phyloP scores from a whole-genome alignment of 2,888 invertebrate genomes.

The Lycocerus yunnanus region DNA sequence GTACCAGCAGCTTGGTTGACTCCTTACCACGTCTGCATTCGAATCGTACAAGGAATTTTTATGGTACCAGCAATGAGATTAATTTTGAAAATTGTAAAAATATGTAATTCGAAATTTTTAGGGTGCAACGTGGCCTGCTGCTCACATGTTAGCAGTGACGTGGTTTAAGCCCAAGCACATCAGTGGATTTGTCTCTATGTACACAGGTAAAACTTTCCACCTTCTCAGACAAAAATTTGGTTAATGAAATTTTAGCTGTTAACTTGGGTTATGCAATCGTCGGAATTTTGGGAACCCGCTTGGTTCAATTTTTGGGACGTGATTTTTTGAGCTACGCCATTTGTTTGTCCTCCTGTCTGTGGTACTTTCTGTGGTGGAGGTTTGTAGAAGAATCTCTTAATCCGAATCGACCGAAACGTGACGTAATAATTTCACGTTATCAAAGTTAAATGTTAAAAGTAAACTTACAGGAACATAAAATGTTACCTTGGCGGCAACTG shows the following conservation, averaged over 20 bases:
- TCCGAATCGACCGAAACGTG: conserved; percentile 54
- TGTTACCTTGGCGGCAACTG: conserved; percentile 60
- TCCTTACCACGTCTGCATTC: conserved; percentile 61
- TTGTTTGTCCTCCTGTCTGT: conserved; percentile 55
- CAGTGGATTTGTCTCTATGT: conserved; percentile 62
- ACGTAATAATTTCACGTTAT: conserved; percentile 42
- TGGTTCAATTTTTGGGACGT: conserved; percentile 59
- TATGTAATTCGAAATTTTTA: conserved; percentile 39
- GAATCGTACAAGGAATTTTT: conserved; percentile 62
- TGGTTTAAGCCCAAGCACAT: conserved; percentile 63
- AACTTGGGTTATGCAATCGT: conserved; percentile 62
- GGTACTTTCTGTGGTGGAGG: conserved; percentile 62
- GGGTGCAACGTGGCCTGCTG: conserved; percentile 65
- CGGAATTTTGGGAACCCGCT: conserved; percentile 59
- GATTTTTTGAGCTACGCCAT: conserved; percentile 62
- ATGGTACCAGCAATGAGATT: too few species aligned
- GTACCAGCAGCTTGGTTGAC: conserved; percentile 64
- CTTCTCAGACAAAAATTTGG: not conserved
- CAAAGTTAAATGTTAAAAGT: not conserved
- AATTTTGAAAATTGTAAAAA: too few species aligned
- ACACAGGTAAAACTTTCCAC: conserved; percentile 55
- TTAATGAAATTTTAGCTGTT: conserved; percentile 53
- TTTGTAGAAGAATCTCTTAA: conserved; percentile 61
- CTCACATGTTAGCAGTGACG: conserved; percentile 63
- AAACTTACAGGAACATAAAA: conserved; percentile 49